These are phyloP conservation scores for Muscidifurax raptorellus DNA, from an alignment of 1,140 invertebrate genomes.

Conservation along the genomic window DNA sequence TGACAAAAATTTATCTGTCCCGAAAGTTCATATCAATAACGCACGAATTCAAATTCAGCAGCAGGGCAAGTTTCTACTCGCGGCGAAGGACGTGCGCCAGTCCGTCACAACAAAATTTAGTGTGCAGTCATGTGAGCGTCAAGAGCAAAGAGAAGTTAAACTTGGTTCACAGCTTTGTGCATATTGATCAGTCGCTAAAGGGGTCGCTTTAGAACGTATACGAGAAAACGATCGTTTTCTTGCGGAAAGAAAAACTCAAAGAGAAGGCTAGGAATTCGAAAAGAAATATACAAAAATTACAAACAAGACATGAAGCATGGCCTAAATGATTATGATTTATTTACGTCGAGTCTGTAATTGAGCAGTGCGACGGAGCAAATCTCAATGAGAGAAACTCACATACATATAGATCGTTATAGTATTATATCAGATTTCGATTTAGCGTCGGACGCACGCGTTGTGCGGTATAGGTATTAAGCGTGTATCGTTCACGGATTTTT, in stretches of 20 bases:
- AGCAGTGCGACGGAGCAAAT: constrained; percentile 4
- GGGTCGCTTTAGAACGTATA: background rate
- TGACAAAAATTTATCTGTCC: background rate
- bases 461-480: background rate
- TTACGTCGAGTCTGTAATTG: constrained; percentile 25
- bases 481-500: background rate
- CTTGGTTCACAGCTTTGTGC: background rate
- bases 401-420: background rate
- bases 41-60: background rate
- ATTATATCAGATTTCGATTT: background rate
- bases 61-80: background rate
- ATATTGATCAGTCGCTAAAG: background rate
- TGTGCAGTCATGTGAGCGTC: background rate
- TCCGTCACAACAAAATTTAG: constrained; percentile 21
- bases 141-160: background rate
- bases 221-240: background rate
- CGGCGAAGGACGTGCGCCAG: background rate
- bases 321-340: constrained; percentile 11
- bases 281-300: background rate
- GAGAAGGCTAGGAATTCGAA: background rate
- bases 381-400: constrained; percentile 19
- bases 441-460: background rate
- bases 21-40: background rate
- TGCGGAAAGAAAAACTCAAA: background rate
- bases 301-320: background rate